phyloP scores from a whole-genome alignment of 2,888 invertebrate species.

The Polylopha cassiicola region DNA sequence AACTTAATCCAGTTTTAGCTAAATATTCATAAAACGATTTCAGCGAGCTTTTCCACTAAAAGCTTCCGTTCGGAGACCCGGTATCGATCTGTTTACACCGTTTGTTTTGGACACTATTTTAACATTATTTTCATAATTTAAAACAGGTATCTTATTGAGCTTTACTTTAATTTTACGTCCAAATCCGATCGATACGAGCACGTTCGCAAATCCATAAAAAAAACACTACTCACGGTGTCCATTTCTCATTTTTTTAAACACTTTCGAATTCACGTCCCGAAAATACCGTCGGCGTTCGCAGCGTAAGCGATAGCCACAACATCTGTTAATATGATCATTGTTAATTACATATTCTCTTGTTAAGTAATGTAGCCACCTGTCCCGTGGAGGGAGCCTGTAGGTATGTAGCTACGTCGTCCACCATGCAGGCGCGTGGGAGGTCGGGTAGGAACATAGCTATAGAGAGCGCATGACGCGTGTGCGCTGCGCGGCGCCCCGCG shows the following conservation, averaged over 20 bases:
- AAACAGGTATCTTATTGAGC: too few species aligned
- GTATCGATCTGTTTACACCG: conserved; percentile 71
- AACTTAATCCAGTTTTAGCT: too few species aligned
- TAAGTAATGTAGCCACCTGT: conserved; percentile 85
- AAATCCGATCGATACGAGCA: too few species aligned
- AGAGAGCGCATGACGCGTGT: conserved; percentile 71
- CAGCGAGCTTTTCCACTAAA: conserved; percentile 1
- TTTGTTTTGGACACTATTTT: too few species aligned
- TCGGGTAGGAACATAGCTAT: conserved; percentile 93
- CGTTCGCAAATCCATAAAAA: too few species aligned
- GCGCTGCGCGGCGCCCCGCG: conserved; percentile 73
- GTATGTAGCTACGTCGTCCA: conserved; percentile 96
- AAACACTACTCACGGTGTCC: too few species aligned
- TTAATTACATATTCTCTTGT: conserved; percentile 77
- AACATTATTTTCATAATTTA: too few species aligned
- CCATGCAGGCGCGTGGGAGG: conserved; percentile 95
- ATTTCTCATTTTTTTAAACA: neutral
- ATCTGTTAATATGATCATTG: conserved; percentile 78
- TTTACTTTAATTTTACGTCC: too few species aligned
- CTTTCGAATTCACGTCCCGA: conserved; percentile 52
- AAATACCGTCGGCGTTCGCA: conserved; percentile 74
- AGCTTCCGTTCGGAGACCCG: conserved; percentile 5
- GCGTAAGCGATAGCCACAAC: conserved; percentile 75
- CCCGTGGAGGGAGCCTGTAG: conserved; percentile 96
- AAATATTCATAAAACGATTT: neutral